Percentiles rank a stretch among this genome's conserved stretches.
Conservation (phyloP, 2,797 vertebrate species). For the Bovichtus diacanthus region DNA sequence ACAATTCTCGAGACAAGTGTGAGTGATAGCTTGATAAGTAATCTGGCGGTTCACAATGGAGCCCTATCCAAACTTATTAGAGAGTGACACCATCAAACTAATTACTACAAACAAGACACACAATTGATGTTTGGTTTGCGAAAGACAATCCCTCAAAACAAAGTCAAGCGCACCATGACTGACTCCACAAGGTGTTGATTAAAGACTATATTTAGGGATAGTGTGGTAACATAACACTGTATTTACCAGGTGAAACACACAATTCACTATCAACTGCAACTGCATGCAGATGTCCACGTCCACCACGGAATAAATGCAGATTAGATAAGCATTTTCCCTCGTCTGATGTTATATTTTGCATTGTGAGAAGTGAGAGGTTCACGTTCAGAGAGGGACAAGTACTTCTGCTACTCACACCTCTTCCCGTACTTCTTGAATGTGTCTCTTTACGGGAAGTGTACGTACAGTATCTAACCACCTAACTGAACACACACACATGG, state of each 20-base stretch:
- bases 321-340: neutral
- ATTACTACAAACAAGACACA: neutral
- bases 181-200: neutral
- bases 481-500: constrained; percentile 36
- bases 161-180: neutral
- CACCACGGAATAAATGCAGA: neutral
- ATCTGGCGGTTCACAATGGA: neutral
- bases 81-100: neutral
- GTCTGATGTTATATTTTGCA: neutral
- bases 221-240: neutral
- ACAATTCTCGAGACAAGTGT: neutral
- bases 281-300: neutral
- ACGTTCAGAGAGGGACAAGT: constrained; percentile 27
- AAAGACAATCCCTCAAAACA: neutral
- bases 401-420: constrained; percentile 19
- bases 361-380: neutral
- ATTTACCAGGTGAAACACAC: neutral
- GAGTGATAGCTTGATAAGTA: constrained; percentile 2
- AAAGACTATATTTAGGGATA: neutral
- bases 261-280: neutral
- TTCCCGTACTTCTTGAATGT: constrained; percentile 35
- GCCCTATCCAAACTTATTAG: constrained; percentile 4
- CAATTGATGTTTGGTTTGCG: neutral
- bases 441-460: constrained; percentile 37
- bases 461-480: constrained; percentile 40